Conservation (phyloP, 1,140 invertebrate genomes). For the Drosophila albomicans region DNA sequence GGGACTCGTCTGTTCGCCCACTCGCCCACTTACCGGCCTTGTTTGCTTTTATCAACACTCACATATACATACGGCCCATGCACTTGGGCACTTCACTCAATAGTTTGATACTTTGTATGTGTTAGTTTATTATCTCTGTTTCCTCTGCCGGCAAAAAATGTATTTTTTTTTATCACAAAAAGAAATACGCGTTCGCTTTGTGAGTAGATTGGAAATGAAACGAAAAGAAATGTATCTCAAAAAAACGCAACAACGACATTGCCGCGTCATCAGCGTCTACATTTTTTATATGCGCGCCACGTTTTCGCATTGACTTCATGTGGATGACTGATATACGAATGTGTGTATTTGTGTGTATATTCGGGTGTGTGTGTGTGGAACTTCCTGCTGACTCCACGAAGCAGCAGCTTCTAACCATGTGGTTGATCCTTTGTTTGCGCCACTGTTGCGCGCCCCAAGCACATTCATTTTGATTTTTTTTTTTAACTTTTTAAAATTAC, state of each 20-base stretch:
- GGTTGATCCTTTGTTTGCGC: constrained; percentile 62
- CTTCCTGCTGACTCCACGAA: constrained; percentile 69
- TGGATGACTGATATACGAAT: constrained; percentile 16
- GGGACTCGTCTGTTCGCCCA: constrained; percentile 10
- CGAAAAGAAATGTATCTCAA: constrained; percentile 57
- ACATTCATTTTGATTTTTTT: constrained; percentile 32
- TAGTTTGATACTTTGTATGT: constrained; percentile 38
- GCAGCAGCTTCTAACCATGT: constrained; percentile 34
- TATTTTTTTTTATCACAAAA: constrained; percentile 57
- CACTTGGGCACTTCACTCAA: constrained; percentile 40
- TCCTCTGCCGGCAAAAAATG: constrained; percentile 47
- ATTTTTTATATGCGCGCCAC: constrained; percentile 73
- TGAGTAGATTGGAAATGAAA: constrained; percentile 40
- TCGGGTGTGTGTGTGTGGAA: constrained; percentile 57
- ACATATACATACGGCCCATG: background rate
- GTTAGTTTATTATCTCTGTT: constrained; percentile 63
- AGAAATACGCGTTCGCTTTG: constrained; percentile 27
- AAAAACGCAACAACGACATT: constrained; percentile 50
- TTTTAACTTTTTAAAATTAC: background rate
- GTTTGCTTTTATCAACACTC: constrained; percentile 54
- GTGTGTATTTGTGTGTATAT: constrained; percentile 29
- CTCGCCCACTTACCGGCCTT: constrained; percentile 43
- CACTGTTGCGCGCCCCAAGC: constrained; percentile 51
- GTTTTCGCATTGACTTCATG: constrained; percentile 61
- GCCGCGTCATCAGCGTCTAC: constrained; percentile 71